Evolutionary conservation across 1,140 invertebrate species (phyloP), one percentile per base, ranked within the genome.

Genomic region (Probaryconus sp.): DNA sequence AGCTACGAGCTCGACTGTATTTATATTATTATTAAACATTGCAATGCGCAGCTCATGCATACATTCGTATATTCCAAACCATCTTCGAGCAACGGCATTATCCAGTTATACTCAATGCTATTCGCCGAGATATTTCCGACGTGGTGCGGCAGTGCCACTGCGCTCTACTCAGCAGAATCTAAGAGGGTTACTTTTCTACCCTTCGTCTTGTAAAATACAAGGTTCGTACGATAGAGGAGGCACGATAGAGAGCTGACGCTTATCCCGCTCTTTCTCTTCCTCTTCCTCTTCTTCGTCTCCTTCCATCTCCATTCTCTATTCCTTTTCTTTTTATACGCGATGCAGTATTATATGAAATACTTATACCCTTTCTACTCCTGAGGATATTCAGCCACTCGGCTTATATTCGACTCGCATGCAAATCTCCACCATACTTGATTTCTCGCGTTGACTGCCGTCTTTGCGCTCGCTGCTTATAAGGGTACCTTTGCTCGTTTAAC

Each of bases 391-490:
- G 67, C 67, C 56, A 63, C 56, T 70, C 50, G 67, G 56, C 67
- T 70, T 70, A 70, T 70, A 70, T 83, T 85, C 81, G 77, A 81
- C 83, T 84, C 79, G 77, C 80, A 85, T 85, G 84, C 81, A 85
- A 85, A 85, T 85, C 83, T 85, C 77, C 79, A 77, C 78, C 79
- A 79, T 83, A 85, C 81, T 85, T 85, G 84, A 85, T 85, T 85
- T 85, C 84, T 79, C 81, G 60, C 80, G 79, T 74, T 83, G 81
- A 77, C 73, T 77, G 55, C 65, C 65, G 65, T 69, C 65, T 69
- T 69, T 79, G 74, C 65, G 55, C 61, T 69, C 55, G 51, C 42
- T 69, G 65, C 55, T 61, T 61, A 69, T 69, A 69, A 61, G 65
- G 35, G 55, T 60, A 60, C 53, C n/a, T n/a, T n/a, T n/a, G n/a